Evolutionary conservation across 2,797 vertebrate species (phyloP), one percentile per base, ranked within the genome.

Genomic region (Yasuhikotakia modesta): DNA sequence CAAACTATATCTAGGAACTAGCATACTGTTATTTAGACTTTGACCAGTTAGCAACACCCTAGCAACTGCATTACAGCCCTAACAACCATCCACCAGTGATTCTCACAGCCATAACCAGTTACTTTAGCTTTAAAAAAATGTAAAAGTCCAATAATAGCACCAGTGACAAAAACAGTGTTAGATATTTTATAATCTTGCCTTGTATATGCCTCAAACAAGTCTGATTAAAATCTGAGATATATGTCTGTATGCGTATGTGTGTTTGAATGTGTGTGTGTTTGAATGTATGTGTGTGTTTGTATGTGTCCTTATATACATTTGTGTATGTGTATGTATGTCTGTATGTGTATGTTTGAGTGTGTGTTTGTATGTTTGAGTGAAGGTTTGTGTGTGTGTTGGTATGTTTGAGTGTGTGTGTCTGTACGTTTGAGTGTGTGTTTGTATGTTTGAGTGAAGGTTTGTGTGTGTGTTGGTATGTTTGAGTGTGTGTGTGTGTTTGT

Each of bases 21-120:
- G 2, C 24, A 5, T 57, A 24, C 13, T 24, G 13, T 60, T 30
- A 7, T 14, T 60, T 24, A 14, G 22, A 58, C 22, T 2, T 24
- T 16, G 24, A 14, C 27, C 57, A 58, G 24, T 71, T 45, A 71
- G 52, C 16, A 71, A 45, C 5, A 72, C 39, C 22, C 24, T 48
- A 67, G 17, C 24, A 53, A 68, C 43, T 3, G 1, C 16, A 24
- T 48, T 48, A 10, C 24, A 53, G 30, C 24, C 22, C 17, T 30
- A 32, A 32, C n/a, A 21, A 19, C 5, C n/a, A 14, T n/a, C 14
- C 39, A 43, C 8, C 39, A 6, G 16, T 60, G 22, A 27, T 17
- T 16, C 5, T 13, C 16, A 73, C 43, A 19, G 3, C 13, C 4
- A 30, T n/a, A 17, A 32, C n/a, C 58, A 61, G 6, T 60, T 5